Conservation (phyloP, 2,113 vertebrate genomes). For the Formicarius rufipectus region DNA sequence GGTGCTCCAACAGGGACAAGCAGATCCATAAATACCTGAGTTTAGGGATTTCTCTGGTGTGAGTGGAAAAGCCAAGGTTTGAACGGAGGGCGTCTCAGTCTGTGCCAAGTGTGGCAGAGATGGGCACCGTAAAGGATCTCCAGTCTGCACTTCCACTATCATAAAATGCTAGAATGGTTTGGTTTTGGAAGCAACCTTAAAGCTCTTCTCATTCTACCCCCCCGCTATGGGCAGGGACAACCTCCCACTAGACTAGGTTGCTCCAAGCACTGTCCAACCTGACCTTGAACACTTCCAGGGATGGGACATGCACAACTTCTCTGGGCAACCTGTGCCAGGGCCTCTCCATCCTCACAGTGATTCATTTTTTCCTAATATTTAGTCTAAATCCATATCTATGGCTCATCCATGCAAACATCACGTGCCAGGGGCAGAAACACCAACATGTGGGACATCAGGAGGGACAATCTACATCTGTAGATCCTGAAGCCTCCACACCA, state of each 20-base stretch:
- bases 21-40: neutral
- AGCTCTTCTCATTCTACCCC: accelerated
- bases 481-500: neutral
- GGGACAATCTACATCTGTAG: accelerated
- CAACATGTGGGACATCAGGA: accelerated
- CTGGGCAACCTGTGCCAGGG: neutral
- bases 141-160: neutral
- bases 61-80: neutral
- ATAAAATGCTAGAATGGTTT: neutral
- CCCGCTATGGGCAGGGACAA: neutral
- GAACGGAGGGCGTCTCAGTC: neutral
- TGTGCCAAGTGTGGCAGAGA: neutral
- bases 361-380: neutral
- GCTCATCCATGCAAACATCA: neutral
- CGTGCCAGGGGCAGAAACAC: neutral
- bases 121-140: neutral
- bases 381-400: neutral
- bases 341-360: accelerated
- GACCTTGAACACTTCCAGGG: neutral
- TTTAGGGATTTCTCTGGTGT: neutral
- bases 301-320: neutral
- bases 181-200: neutral
- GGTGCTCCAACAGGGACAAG: neutral
- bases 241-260: neutral
- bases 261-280: neutral